Evolutionary conservation across 2,113 vertebrate species (phyloP), one percentile per base, ranked within the genome.

Genomic region (Aleadryas rufinucha): DNA sequence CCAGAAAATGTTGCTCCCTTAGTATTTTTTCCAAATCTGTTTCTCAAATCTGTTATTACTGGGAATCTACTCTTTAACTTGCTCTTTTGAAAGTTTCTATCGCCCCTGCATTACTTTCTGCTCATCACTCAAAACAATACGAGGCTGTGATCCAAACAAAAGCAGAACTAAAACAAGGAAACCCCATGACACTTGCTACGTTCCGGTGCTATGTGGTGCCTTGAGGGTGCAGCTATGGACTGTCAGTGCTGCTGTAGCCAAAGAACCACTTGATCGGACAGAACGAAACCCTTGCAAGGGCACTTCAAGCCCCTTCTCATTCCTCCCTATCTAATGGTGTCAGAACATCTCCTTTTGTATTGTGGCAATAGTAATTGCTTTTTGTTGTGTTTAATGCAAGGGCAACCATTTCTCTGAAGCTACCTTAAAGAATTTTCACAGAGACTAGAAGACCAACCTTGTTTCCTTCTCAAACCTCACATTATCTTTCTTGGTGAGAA

Each of bases 161-260:
- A 69, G 50, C 21, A 35, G 53, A 90, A 41, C 27, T 65, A 35
- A 54, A 56, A 14, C 41, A 85, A 71, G 53, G 42, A 44, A 94
- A 37, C 11, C 31, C 44, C 72, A 50, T 1, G 35, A 42, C 47
- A 54, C 42, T 23, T 47, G 54, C 53, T 64, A 37, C 41, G 41
- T 56, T 37, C 16, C 0, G 0, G 49, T 13, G 35, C 41, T 19
- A 10, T 23, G 5, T 0, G 0, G 41, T 33, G 35, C 57, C 52
- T 69, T 0, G 0, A 82, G 39, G 47, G 59, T 47, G 54, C 31
- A 69, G 49, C 60, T 52, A 6, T 0, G 21, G 30, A 14, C 16
- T 28, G 33, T 23, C 45, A 23, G 27, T 39, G 31, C 1, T 3
- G 3, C 44, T 57, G 53, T 0, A 50, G 84, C 44, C 70, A 39